These are phyloP conservation scores for Charina bottae DNA, from an alignment of 2,113 vertebrate species.

Conservation along the genomic window DNA sequence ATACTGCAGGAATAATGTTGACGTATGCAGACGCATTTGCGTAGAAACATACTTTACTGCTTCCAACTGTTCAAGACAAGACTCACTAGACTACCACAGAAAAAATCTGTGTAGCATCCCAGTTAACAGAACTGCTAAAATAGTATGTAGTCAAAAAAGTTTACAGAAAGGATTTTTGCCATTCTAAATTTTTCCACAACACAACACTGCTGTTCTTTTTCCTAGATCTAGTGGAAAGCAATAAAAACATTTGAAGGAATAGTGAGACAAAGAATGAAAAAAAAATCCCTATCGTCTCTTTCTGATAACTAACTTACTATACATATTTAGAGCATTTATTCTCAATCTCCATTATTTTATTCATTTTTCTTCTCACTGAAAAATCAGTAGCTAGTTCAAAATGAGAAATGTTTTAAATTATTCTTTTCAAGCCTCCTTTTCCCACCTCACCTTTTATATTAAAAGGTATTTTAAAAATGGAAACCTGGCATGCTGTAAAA, in stretches of 20 bases:
- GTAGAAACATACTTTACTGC: neutral
- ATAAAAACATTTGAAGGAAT: neutral
- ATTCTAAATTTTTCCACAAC: neutral
- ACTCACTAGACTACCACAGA: neutral
- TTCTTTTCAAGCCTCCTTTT: neutral
- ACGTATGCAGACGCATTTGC: neutral
- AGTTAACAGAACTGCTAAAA: neutral
- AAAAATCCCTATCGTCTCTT: neutral
- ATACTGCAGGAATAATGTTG: neutral
- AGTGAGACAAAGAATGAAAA: neutral
- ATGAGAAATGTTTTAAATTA: neutral
- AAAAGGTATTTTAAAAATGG: neutral
- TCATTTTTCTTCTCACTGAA: neutral
- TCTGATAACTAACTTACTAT: neutral
- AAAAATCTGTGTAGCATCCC: neutral
- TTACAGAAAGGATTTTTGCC: neutral
- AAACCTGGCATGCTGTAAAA: neutral
- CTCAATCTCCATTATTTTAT: neutral
- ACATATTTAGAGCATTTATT: neutral
- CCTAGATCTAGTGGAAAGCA: neutral
- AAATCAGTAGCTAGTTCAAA: neutral
- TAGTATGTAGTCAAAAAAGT: neutral
- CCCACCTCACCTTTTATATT: neutral
- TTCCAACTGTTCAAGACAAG: conserved; percentile 11
- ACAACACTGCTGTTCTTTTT: neutral